A percentile compares a stretch with the other conserved stretches of the same genome.
Conservation (phyloP, 2,797 vertebrate species). For the Urocyon cinereoargenteus region DNA sequence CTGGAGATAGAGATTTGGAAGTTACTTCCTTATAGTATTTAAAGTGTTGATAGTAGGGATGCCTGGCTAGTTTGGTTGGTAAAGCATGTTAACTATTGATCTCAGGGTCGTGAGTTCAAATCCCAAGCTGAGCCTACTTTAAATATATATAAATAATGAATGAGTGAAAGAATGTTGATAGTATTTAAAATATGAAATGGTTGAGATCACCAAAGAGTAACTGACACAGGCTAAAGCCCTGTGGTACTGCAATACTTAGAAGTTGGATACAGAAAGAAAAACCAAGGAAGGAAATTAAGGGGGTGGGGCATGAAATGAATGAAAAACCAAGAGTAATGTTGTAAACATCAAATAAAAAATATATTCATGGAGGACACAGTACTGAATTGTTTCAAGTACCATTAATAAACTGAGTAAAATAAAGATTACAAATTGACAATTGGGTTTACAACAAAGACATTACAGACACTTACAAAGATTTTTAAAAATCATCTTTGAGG, state of each 20-base stretch:
- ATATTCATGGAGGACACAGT: neutral
- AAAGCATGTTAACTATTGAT: neutral
- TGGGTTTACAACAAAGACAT: neutral
- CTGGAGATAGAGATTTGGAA: neutral
- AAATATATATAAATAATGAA: neutral
- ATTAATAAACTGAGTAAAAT: neutral
- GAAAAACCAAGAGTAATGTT: neutral
- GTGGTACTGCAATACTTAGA: neutral
- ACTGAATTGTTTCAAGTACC: neutral
- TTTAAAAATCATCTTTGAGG: neutral
- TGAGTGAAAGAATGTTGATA: neutral
- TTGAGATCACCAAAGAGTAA: neutral
- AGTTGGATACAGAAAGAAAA: neutral
- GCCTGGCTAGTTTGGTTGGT: neutral
- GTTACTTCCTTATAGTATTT: conserved; percentile 3
- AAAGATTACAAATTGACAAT: conserved; percentile 14
- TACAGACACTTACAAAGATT: neutral
- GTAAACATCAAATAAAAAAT: conserved; percentile 23
- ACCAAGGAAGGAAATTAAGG: neutral
- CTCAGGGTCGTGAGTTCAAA: neutral
- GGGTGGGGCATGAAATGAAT: neutral
- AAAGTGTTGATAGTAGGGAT: neutral
- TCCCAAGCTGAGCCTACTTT: neutral
- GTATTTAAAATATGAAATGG: neutral
- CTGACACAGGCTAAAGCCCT: neutral